Conservation (phyloP, 2,888 invertebrate species). For the Hymenopus coronatus region DNA sequence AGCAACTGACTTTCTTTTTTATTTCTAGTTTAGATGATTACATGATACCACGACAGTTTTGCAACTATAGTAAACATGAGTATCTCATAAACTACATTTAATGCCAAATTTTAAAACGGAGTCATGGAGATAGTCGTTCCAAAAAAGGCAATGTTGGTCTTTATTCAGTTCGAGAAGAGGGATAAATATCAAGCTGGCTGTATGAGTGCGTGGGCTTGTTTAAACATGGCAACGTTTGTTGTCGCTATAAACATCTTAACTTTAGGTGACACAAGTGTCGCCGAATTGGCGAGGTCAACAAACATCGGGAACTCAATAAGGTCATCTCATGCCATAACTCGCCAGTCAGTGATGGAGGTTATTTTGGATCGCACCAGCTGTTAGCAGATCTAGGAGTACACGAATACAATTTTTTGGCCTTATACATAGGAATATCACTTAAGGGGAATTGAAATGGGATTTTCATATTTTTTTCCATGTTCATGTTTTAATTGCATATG, state of each 20-base stretch:
- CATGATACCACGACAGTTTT: neutral
- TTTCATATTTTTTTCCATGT: too few relatives aligned
- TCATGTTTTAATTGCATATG: too few relatives aligned
- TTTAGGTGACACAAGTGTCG: neutral
- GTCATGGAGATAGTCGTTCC: too few relatives aligned
- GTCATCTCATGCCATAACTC: too few relatives aligned
- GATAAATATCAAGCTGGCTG: neutral
- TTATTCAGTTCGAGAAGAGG: neutral
- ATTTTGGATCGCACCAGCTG: too few relatives aligned
- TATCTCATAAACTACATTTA: neutral
- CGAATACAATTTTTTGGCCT: too few relatives aligned
- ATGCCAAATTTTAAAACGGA: neutral
- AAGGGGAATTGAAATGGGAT: too few relatives aligned
- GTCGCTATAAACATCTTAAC: neutral
- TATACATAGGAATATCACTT: too few relatives aligned
- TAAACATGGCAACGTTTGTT: neutral
- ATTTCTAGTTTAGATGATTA: too few relatives aligned
- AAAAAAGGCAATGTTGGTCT: neutral
- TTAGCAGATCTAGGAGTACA: too few relatives aligned
- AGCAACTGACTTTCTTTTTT: too few relatives aligned
- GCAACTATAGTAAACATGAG: neutral
- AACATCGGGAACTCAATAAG: neutral
- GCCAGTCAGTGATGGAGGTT: too few relatives aligned
- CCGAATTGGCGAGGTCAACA: neutral
- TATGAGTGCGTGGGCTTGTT: neutral